These are phyloP conservation scores for Gerris lacustris DNA, from an alignment of 2,888 invertebrate species.

Conservation along the genomic window DNA sequence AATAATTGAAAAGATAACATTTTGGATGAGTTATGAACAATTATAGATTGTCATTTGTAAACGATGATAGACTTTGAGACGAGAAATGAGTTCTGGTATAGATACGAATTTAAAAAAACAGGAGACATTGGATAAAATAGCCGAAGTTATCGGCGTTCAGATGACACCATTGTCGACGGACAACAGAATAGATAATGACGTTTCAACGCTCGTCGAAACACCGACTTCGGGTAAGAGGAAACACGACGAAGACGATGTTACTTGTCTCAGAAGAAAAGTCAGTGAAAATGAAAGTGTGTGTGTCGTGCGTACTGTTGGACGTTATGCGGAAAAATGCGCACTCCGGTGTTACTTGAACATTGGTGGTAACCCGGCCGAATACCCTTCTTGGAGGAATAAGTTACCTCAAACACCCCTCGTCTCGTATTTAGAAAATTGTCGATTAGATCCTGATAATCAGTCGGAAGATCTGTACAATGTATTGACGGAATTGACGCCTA, in stretches of 20 bases:
- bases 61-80: not conserved
- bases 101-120: no score
- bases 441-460: not conserved
- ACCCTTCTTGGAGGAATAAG: slow-evolving; percentile 68
- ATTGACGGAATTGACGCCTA: not conserved
- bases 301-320: slow-evolving; percentile 32
- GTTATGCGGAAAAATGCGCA: slow-evolving; percentile 63
- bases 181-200: not conserved
- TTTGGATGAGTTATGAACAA: no score
- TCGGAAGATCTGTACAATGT: not conserved
- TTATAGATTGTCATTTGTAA: not conserved
- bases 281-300: slow-evolving; percentile 22
- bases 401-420: slow-evolving; percentile 45
- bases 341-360: slow-evolving; percentile 79
- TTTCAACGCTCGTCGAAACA: not conserved
- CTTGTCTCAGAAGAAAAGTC: not conserved
- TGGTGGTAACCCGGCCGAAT: slow-evolving; percentile 81
- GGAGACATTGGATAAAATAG: no score
- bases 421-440: slow-evolving; percentile 24
- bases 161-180: not conserved
- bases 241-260: not conserved
- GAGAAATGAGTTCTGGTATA: not conserved
- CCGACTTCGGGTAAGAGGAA: not conserved
- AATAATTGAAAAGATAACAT: not conserved
- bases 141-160: not conserved